Conservation (phyloP, 37 sponge, comb jelly and placozoan species). For the Sycon ciliatum region DNA sequence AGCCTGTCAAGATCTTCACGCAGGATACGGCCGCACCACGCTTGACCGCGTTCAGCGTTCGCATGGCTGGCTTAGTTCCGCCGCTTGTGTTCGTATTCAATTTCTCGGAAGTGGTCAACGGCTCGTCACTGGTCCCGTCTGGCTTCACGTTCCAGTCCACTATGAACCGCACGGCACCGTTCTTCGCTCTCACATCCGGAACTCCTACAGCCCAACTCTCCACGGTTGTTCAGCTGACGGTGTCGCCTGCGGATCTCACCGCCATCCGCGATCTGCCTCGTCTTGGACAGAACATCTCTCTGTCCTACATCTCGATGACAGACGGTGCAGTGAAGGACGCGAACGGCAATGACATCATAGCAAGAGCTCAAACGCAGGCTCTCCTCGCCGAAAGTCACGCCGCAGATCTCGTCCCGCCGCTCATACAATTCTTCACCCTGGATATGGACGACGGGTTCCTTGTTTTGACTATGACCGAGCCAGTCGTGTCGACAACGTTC, state of each 20-base stretch:
- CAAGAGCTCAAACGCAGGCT: constrained; percentile 14
- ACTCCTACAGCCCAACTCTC: neutral
- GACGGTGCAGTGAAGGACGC: constrained; percentile 52
- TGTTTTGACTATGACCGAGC: constrained; percentile 56
- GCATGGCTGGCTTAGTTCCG: constrained; percentile 60
- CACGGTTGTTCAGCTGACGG: neutral
- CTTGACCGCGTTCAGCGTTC: constrained; percentile 56
- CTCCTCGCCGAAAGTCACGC: constrained; percentile 31
- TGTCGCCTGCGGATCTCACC: neutral
- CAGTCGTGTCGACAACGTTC: constrained; percentile 43
- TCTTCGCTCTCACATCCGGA: neutral
- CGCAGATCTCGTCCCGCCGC: constrained; percentile 57
- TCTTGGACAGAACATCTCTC: neutral
- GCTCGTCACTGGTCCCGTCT: constrained; percentile 31
- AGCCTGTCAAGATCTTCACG: neutral
- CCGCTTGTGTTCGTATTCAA: constrained; percentile 43
- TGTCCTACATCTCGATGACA: constrained; percentile 41
- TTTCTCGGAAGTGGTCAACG: constrained; percentile 61
- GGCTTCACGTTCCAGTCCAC: neutral
- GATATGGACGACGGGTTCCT: constrained; percentile 60
- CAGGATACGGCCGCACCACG: constrained; percentile 48
- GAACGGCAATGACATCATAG: constrained; percentile 41
- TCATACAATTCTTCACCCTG: constrained; percentile 37
- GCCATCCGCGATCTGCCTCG: neutral
- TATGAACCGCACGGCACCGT: neutral